Evolutionary conservation across 1,140 invertebrate genomes (phyloP), one percentile per base, ranked within the genome.

Genomic region (Cephus cinctus): DNA sequence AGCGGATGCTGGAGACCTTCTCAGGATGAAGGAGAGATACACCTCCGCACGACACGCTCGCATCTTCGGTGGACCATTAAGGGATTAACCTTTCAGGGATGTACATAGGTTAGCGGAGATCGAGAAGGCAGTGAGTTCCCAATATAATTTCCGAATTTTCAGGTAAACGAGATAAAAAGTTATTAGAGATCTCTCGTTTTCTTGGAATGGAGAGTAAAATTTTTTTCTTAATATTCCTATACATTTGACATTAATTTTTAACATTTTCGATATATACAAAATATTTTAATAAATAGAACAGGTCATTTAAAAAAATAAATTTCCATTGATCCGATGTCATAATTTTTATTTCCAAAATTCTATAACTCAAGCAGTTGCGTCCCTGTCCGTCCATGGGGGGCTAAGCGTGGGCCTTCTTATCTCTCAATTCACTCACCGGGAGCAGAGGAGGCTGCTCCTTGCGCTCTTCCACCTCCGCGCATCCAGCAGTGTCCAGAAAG

Each of bases 361-460:
- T n/a, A n/a, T n/a, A n/a, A n/a, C n/a, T n/a, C n/a, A 39, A 54
- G 52, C 40, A 45, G 59, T 61, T 67, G 56, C 43, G 60, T 58
- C 47, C 47, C 53, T 63, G 59, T 19, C 14, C 51, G 47, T 56
- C 45, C 51, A 35, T 43, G 27, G 53, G 50, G 56, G 50, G 43
- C 47, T 63, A 59, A 74, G 60, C 59, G 58, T 62, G 61, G 66
- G 62, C 50, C 44, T 9, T 39, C 64, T 71, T 73, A 73, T 73
- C 70, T 72, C 70, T 71, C 65, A 73, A 69, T 74, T 73, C 64
- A 56, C 59, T 65, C 52, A 52, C 39, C 45, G 39, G 46, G 41
- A 57, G 59, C 15, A 36, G 41, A 19, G 18, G 16, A 25, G 16
- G 41, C 23, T 11, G 18, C 21, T 44, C 27, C 23, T 8, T 6